A percentile compares a stretch with the other conserved stretches of the same genome.
These are phyloP conservation scores for Pangasius krempfi DNA, from an alignment of 2,797 vertebrate species.

Conservation along the genomic window DNA sequence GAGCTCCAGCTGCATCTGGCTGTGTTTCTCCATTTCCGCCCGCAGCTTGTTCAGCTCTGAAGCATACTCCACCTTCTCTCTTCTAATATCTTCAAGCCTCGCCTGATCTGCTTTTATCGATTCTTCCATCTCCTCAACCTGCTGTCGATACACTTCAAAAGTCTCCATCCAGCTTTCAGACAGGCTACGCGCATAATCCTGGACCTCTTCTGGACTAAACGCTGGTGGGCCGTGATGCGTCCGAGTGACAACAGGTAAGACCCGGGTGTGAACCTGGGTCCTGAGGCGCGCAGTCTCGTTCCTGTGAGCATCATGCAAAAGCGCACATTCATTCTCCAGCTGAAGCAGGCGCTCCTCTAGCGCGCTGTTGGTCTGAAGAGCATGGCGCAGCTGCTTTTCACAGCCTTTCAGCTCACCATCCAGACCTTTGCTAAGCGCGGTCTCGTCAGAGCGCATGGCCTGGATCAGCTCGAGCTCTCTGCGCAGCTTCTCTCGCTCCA, in stretches of 20 bases:
- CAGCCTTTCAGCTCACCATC: slow-evolving; percentile 80
- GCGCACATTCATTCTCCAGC: slow-evolving; percentile 75
- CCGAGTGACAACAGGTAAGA: slow-evolving; percentile 63
- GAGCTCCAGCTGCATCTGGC: slow-evolving; percentile 76
- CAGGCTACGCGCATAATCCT: slow-evolving; percentile 77
- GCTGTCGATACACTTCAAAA: slow-evolving; percentile 81
- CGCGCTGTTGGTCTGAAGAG: slow-evolving; percentile 74
- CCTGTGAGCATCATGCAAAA: slow-evolving; percentile 78
- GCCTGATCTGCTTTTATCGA: slow-evolving; percentile 75
- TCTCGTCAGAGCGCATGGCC: slow-evolving; percentile 76
- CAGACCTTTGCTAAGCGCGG: slow-evolving; percentile 75
- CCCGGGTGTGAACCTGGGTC: slow-evolving; percentile 69
- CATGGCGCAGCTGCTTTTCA: slow-evolving; percentile 76
- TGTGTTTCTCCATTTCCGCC: slow-evolving; percentile 76
- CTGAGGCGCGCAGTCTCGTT: slow-evolving; percentile 73
- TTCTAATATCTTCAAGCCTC: slow-evolving; percentile 75
- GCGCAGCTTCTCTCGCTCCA: slow-evolving; percentile 84
- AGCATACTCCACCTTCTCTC: slow-evolving; percentile 78
- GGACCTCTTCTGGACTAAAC: slow-evolving; percentile 76
- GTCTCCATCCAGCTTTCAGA: slow-evolving; percentile 83
- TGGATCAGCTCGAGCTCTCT: slow-evolving; percentile 79
- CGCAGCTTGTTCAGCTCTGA: slow-evolving; percentile 78
- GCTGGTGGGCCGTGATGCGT: slow-evolving; percentile 65
- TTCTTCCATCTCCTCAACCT: slow-evolving; percentile 83
- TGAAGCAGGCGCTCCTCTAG: slow-evolving; percentile 82